These are phyloP conservation scores for Penaeus vannamei DNA, from an alignment of 1,140 invertebrate species.

Conservation along the genomic window DNA sequence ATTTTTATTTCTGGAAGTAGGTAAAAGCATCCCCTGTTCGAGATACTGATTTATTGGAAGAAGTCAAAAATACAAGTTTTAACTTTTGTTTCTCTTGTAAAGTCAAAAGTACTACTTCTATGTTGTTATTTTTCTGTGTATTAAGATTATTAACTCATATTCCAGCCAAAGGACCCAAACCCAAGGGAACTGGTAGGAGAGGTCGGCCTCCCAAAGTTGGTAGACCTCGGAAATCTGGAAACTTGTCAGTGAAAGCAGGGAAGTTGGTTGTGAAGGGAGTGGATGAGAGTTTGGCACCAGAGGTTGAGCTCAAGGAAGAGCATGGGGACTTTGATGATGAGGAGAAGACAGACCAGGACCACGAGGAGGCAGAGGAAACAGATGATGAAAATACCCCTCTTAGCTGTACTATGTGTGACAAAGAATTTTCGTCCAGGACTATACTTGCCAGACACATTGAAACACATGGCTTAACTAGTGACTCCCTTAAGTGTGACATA, in stretches of 20 bases:
- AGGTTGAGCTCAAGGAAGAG: slow-evolving; percentile 44
- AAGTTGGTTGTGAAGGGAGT: slow-evolving; percentile 45
- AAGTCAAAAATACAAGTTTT: no score
- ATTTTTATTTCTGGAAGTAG: no score
- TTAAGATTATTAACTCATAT: neutral
- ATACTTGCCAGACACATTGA: slow-evolving; percentile 40
- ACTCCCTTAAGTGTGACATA: slow-evolving; percentile 42
- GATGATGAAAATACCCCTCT: slow-evolving; percentile 30
- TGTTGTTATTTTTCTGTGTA: no score
- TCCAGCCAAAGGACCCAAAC: slow-evolving; percentile 39
- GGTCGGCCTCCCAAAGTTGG: slow-evolving; percentile 35
- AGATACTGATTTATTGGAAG: no score
- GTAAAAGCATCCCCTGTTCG: no score
- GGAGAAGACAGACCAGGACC: neutral
- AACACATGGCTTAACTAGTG: slow-evolving; percentile 34
- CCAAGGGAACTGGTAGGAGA: slow-evolving; percentile 29
- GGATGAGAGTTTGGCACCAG: slow-evolving; percentile 5
- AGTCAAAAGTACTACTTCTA: no score
- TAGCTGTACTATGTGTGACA: slow-evolving; percentile 32
- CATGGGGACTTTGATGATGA: slow-evolving; percentile 31
- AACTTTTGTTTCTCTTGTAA: no score
- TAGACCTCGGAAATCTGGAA: slow-evolving; percentile 31
- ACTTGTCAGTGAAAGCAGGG: slow-evolving; percentile 46
- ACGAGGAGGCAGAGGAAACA: slow-evolving; percentile 21
- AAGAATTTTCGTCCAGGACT: slow-evolving; percentile 45